A percentile compares a stretch with the other conserved stretches of the same genome.
Evolutionary conservation across 2,888 invertebrate species (phyloP).

Genomic region (Eupithecia exiguata): DNA sequence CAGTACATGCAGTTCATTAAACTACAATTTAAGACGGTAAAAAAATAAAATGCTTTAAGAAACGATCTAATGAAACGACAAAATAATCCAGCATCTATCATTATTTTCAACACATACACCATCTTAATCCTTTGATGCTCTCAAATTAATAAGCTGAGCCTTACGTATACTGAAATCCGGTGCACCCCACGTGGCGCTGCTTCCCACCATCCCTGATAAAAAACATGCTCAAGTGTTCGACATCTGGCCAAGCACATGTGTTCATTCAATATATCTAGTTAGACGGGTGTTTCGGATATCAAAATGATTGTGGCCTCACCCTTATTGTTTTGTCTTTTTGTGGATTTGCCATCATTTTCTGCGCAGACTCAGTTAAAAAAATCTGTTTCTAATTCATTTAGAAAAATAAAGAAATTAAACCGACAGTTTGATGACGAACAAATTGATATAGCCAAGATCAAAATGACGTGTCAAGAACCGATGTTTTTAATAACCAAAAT

Average conservation of each 20-base stretch:
- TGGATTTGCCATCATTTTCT: constrained; percentile 6
- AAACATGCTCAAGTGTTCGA: constrained; percentile 67
- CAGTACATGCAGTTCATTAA: neutral
- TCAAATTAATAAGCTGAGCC: constrained; percentile 32
- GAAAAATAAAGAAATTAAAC: neutral
- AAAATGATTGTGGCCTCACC: constrained; percentile 42
- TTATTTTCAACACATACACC: constrained; percentile 29
- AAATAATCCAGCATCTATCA: constrained; percentile 27
- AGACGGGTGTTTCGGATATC: constrained; percentile 43
- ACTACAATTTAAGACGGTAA: neutral
- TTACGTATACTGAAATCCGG: constrained; percentile 29
- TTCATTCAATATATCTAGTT: constrained; percentile 48
- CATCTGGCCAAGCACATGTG: constrained; percentile 71
- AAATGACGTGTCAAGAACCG: constrained; percentile 14
- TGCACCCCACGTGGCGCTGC: constrained; percentile 44
- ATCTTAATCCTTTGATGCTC: constrained; percentile 43
- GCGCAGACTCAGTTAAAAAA: constrained; percentile 4
- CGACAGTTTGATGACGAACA: constrained; percentile 1
- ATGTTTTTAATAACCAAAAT: constrained; percentile 47
- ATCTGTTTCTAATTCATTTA: neutral
- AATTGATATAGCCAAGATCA: constrained; percentile 5
- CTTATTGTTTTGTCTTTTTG: constrained; percentile 44
- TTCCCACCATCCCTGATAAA: constrained; percentile 71
- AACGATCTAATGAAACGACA: constrained; percentile 10
- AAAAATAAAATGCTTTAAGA: neutral